Percentiles rank a stretch among this genome's conserved stretches.
Evolutionary conservation across 2,888 invertebrate species (phyloP).

Genomic region (Drosophila lutescens): DNA sequence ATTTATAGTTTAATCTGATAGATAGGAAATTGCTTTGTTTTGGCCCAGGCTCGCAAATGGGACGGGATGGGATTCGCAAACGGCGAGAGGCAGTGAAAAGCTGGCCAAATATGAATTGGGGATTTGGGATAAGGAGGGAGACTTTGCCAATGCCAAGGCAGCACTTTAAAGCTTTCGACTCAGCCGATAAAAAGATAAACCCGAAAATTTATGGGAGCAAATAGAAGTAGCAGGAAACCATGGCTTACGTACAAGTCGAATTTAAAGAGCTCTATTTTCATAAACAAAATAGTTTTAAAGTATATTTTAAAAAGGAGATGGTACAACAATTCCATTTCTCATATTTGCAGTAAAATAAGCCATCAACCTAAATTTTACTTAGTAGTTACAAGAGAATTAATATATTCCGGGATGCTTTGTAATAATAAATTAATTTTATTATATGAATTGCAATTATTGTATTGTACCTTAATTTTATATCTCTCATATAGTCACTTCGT

Average conservation of each 20-base stretch:
- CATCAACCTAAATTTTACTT: too few relatives aligned
- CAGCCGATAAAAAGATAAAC: conserved; percentile 59
- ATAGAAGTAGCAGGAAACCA: conserved; percentile 6
- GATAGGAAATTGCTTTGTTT: conserved; percentile 79
- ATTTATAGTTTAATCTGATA: conserved; percentile 79
- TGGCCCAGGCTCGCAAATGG: conserved; percentile 44
- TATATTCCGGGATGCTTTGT: background rate
- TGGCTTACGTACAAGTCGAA: background rate
- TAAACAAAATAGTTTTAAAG: background rate
- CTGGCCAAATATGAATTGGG: conserved; percentile 45
- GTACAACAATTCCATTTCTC: too few relatives aligned
- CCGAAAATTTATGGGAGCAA: conserved; percentile 50
- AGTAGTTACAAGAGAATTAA: too few relatives aligned
- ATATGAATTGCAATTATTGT: too few relatives aligned
- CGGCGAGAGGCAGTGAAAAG: conserved; percentile 11
- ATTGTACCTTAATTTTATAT: background rate
- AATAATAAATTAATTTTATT: background rate
- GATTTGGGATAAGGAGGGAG: conserved; percentile 2
- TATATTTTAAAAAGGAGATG: background rate
- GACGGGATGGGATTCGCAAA: background rate
- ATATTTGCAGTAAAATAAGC: too few relatives aligned
- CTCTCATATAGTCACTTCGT: background rate
- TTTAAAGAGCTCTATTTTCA: conserved; percentile 5
- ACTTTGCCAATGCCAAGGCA: conserved; percentile 30
- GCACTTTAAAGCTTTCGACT: conserved; percentile 55